Percentiles rank a stretch among this genome's conserved stretches.
phyloP scores from a whole-genome alignment of 2,797 vertebrate species.

The Alcedo atthis region DNA sequence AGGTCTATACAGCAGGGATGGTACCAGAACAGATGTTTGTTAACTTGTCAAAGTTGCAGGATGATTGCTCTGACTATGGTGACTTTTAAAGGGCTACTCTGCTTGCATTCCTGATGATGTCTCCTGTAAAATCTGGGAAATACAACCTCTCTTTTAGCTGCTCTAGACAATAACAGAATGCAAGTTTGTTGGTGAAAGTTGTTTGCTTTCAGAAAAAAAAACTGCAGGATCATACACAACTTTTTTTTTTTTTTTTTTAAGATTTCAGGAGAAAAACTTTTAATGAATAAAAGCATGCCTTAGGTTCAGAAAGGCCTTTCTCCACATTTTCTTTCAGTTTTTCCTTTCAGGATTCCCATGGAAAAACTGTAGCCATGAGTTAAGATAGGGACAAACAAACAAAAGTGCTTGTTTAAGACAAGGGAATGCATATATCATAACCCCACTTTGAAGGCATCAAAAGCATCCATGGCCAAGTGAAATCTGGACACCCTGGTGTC shows the following conservation, averaged over 20 bases:
- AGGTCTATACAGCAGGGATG: conserved; percentile 49
- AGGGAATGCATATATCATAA: not conserved
- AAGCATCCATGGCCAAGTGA: not conserved
- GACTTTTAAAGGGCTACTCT: conserved; percentile 18
- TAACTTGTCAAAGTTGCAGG: conserved; percentile 55
- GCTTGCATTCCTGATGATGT: not conserved
- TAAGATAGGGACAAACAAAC: not conserved
- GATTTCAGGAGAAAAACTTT: not conserved
- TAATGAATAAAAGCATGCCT: not conserved
- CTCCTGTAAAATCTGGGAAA: conserved; percentile 22
- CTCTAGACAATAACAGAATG: not conserved
- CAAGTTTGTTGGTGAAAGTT: not conserved
- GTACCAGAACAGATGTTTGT: conserved; percentile 63
- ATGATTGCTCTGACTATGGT: not conserved
- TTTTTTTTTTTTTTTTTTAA: not conserved
- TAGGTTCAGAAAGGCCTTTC: not conserved
- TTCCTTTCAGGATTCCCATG: not conserved
- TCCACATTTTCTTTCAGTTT: not conserved
- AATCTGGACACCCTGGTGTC: not conserved
- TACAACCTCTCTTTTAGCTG: conserved; percentile 1
- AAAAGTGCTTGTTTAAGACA: not conserved
- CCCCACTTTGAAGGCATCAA: not conserved
- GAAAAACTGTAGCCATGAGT: not conserved
- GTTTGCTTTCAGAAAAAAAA: not conserved
- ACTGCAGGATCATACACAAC: not conserved